Evolutionary conservation across 1,140 invertebrate genomes (phyloP).

Genomic region (Drosophila littoralis): DNA sequence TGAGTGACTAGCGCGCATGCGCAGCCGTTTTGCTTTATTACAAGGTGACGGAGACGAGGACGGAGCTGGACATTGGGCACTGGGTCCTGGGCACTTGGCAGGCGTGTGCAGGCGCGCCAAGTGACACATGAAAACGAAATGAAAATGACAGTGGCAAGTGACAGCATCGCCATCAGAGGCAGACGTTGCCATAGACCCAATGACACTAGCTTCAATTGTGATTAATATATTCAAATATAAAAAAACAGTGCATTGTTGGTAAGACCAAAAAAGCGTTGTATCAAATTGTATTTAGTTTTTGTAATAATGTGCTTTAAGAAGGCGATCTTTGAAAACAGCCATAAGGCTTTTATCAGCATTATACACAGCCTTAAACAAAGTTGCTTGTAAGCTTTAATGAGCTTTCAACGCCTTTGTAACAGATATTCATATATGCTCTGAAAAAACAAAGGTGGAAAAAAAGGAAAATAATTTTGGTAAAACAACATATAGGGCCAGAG

Average conservation of each 20-base stretch:
- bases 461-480: no score
- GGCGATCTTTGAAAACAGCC: no score
- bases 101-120: constrained; percentile 66
- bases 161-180: constrained; percentile 69
- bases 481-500: no score
- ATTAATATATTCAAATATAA: neutral
- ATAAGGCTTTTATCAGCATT: no score
- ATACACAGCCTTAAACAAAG: no score
- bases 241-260: neutral
- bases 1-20: constrained; percentile 67
- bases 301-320: no score
- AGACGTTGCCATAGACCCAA: constrained; percentile 35
- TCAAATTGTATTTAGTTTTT: neutral
- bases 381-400: no score
- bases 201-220: constrained; percentile 36
- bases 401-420: no score
- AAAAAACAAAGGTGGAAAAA: no score
- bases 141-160: constrained; percentile 81
- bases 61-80: constrained; percentile 3
- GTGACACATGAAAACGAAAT: constrained; percentile 81
- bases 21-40: constrained; percentile 81
- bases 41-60: constrained; percentile 27
- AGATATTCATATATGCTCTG: no score
- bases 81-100: neutral
- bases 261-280: neutral